Conservation (phyloP, 2,113 vertebrate genomes). For the Noctilio leporinus region DNA sequence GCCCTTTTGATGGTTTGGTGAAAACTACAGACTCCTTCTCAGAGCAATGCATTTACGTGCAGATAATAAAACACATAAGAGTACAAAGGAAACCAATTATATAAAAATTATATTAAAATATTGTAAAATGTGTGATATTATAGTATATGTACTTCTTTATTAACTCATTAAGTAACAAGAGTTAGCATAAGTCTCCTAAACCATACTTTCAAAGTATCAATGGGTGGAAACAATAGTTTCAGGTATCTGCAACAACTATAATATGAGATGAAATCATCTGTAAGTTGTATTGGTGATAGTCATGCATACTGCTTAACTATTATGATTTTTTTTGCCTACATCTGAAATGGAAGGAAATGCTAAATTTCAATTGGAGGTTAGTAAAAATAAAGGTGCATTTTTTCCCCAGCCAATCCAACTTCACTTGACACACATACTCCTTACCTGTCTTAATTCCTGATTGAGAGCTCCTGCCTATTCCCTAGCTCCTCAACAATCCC, state of each 20-base stretch:
- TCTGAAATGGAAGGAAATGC: not conserved
- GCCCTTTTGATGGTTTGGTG: not conserved
- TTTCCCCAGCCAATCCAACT: not conserved
- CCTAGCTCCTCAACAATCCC: not conserved
- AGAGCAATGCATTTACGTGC: not conserved
- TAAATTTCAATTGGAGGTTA: not conserved
- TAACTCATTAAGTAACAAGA: not conserved
- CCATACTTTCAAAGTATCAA: not conserved
- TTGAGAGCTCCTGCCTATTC: not conserved
- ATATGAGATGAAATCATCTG: not conserved
- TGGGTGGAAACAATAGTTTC: not conserved
- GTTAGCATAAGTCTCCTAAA: not conserved
- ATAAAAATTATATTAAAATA: not conserved
- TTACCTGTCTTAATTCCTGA: not conserved
- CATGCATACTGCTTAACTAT: not conserved
- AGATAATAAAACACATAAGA: not conserved
- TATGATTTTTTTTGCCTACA: not conserved
- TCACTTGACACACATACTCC: not conserved
- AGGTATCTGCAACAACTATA: not conserved
- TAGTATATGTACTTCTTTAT: not conserved
- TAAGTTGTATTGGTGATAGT: not conserved
- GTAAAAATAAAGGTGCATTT: not conserved
- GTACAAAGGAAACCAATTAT: not conserved
- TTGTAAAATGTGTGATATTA: not conserved
- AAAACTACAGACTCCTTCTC: not conserved